These are phyloP conservation scores for Polypedilum vanderplanki DNA, from an alignment of 1,140 invertebrate genomes.

Conservation along the genomic window DNA sequence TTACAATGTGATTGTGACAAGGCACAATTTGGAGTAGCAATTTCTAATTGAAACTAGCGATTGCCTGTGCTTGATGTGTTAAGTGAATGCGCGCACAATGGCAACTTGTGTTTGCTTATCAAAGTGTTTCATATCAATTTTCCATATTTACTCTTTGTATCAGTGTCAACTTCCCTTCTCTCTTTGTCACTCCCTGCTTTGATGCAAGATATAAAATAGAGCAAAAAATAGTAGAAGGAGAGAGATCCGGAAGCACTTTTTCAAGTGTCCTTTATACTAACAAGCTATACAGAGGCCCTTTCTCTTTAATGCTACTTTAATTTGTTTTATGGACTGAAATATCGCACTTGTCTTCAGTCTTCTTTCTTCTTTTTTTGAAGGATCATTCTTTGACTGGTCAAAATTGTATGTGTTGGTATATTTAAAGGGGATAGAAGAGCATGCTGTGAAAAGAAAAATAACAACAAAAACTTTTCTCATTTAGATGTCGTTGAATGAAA, in stretches of 20 bases:
- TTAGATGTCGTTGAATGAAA: neutral
- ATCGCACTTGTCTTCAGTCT: neutral
- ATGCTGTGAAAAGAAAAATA: too few relatives aligned
- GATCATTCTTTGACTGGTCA: neutral
- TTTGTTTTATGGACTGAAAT: constrained; percentile 19
- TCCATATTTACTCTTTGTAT: constrained; percentile 20
- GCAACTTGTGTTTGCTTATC: neutral
- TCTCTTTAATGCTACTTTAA: constrained; percentile 12
- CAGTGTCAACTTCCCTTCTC: neutral
- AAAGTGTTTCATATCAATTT: constrained; percentile 9
- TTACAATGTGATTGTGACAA: constrained; percentile 5
- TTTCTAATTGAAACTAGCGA: too few relatives aligned
- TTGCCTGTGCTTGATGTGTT: neutral
- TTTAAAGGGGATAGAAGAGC: too few relatives aligned
- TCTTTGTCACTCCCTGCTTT: constrained; percentile 14
- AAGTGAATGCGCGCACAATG: neutral
- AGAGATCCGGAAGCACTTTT: too few relatives aligned
- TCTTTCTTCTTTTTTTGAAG: neutral
- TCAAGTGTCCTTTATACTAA: neutral
- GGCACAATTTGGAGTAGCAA: neutral
- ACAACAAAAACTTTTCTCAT: neutral
- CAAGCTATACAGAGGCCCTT: neutral
- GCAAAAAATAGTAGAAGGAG: too few relatives aligned
- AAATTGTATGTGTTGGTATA: neutral
- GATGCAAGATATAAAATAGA: neutral